Evolutionary conservation across 1,140 invertebrate genomes (phyloP).

Genomic region (Leptopilina boulardi): DNA sequence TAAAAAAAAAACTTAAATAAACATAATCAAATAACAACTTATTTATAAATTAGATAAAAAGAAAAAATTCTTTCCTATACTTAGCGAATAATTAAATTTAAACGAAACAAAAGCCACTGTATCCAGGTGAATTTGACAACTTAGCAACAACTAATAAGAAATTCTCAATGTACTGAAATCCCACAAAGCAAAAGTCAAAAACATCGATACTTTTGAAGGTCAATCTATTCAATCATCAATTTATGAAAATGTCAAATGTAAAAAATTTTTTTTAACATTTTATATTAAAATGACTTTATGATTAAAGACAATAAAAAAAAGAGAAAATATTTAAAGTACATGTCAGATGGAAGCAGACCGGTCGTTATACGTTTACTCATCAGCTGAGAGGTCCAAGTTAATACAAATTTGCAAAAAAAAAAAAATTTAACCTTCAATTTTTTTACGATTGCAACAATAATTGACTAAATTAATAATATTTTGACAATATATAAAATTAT

Average conservation of each 20-base stretch:
- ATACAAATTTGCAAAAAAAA: not conserved
- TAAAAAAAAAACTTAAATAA: slow-evolving; percentile 40
- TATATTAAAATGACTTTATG: slow-evolving; percentile 50
- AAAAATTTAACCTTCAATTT: not conserved
- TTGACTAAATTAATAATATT: not conserved
- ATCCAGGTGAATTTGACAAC: slow-evolving; percentile 17
- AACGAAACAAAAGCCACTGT: slow-evolving; percentile 20
- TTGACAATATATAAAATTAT: not conserved
- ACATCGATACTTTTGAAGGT: not conserved
- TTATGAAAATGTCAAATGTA: not conserved
- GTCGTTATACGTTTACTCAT: slow-evolving; percentile 47
- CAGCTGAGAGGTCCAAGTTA: slow-evolving; percentile 36
- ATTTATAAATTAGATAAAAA: not conserved
- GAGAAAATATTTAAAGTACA: slow-evolving; percentile 50
- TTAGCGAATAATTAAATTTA: not conserved
- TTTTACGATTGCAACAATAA: not conserved
- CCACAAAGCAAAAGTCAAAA: not conserved
- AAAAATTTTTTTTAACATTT: slow-evolving; percentile 44
- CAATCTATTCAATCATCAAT: not conserved
- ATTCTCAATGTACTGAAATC: not conserved
- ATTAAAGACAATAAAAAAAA: not conserved
- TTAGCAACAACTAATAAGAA: slow-evolving; percentile 34
- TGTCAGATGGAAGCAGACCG: slow-evolving; percentile 48
- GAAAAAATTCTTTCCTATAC: not conserved
- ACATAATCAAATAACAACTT: not conserved